Evolutionary conservation across 2,113 vertebrate species (phyloP), one percentile per base, ranked within the genome.

Genomic region (Brachypodius melanocephalos): DNA sequence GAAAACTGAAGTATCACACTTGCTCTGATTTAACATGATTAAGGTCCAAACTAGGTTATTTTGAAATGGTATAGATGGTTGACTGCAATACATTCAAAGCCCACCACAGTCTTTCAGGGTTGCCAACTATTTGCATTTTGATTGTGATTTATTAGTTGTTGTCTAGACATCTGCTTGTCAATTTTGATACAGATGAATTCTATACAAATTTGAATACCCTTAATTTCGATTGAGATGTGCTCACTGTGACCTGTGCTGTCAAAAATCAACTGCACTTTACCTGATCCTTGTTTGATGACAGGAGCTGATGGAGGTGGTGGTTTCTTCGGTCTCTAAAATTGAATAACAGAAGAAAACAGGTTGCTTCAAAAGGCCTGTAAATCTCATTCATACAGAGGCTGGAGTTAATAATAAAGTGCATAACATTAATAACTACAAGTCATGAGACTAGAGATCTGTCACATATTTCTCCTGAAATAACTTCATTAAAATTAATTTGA

Each of bases 291-390:
- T 96, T 99, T 99, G 78, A 98, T 96, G 54, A 98, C 95, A 25
- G 99, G 98, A 73, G 99, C 98, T 36, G 98, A 98, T 31, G 99
- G 99, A 93, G 99, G 99, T 66, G 99, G 99, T 3, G 99, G 99
- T 93, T 99, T 99, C 98, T 99, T 99, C 95, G 99, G 99, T 98
- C 99, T 99, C 99, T 99, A 97, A 97, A 98, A 97, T 93, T 69
- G 94, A 97, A 83, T 65, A 87, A 90, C 48, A 91, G 49, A 85
- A 85, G 31, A 88, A 76, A 94, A 95, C 12, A 97, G 61, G 80
- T 36, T 90, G 58, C 45, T 97, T 97, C n/a, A 90, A 95, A 93
- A 69, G 43, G 69, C 22, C 48, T 31, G 13, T 78, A 81, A 72
- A 85, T 58, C 63, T 85, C 66, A 85, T 55, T 95, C 38, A 75